phyloP scores from a whole-genome alignment of 2,797 vertebrate genomes.

The Nyctalus aviator region DNA sequence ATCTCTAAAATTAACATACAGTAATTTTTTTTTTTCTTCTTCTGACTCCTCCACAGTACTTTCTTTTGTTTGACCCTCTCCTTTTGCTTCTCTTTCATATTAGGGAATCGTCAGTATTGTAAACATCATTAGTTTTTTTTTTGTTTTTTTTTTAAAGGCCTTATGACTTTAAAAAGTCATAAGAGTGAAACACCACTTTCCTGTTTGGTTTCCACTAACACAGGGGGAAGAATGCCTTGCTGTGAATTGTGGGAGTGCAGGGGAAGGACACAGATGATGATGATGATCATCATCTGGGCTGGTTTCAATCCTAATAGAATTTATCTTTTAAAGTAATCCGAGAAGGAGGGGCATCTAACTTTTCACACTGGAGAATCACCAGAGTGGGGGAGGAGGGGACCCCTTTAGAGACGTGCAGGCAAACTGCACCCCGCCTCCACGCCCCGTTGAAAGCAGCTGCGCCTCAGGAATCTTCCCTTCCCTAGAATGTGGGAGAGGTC shows the following conservation, averaged over 20 bases:
- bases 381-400: not conserved
- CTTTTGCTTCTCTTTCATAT: conserved; percentile 60
- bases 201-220: not conserved
- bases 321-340: not conserved
- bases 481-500: conserved; percentile 57
- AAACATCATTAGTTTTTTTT: not conserved
- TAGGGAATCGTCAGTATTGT: not conserved
- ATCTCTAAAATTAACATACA: not conserved
- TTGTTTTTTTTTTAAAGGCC: not conserved
- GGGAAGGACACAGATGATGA: not conserved
- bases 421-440: not conserved
- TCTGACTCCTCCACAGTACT: not conserved
- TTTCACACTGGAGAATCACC: conserved; percentile 11
- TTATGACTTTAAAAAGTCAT: not conserved
- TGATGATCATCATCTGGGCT: not conserved
- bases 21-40: not conserved
- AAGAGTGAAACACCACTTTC: not conserved
- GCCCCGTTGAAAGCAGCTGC: conserved; percentile 43
- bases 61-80: not conserved
- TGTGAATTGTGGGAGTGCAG: not conserved
- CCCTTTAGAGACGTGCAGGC: not conserved
- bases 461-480: conserved; percentile 46
- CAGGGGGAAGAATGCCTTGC: not conserved
- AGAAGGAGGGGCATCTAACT: conserved; percentile 28
- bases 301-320: not conserved